Evolutionary conservation across 1,140 invertebrate species (phyloP), one percentile per base, ranked within the genome.

Genomic region (Drosophila kurseongensis): DNA sequence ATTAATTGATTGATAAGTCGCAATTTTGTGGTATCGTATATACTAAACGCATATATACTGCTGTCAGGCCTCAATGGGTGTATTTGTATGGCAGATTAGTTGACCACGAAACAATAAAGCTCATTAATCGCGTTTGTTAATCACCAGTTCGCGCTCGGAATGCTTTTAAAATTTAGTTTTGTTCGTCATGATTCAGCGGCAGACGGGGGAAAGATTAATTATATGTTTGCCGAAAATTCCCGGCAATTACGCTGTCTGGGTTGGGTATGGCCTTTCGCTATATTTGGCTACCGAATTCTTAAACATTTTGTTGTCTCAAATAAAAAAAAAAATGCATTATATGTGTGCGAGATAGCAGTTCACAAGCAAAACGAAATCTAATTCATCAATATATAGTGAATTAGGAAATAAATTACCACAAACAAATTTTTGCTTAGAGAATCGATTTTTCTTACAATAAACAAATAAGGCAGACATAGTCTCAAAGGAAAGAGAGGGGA

Each of bases 1-100:
- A 83, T 79, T 84, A 79, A 82, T 83, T 82, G 80, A 83, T 78
- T 78, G 71, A 69, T 68, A 55, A 67, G 42, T 52, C 8, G 10
- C 60, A 16, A 18, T 29, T 40, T n/a, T 50, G 13, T 40, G 23
- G 32, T 4, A 32, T 32, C 60, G n/a, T 38, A 47, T 62, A 61
- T 61, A 63, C 27, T 16, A 35, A 12, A 9, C 10, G 12, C 10
- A 32, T 35, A 48, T 41, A 10, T 38, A 50, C 23, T 8, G 36
- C 50, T 50, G 13, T 13, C 36, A 14, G 45, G 42, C 36, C 41
- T 67, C 63, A 67, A 66, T 67, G 60, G 61, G n/a, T n/a, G 40
- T 18, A 0, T 60, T 18, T 52, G 12, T 61, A 50, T 44, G 13
- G 4, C 32, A 51, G 63, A 67, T 67, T 51, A 67, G 61, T 36